Base-by-base conservation (phyloP, 2,888 invertebrate genomes). In the Capitulum mitella region DNA sequence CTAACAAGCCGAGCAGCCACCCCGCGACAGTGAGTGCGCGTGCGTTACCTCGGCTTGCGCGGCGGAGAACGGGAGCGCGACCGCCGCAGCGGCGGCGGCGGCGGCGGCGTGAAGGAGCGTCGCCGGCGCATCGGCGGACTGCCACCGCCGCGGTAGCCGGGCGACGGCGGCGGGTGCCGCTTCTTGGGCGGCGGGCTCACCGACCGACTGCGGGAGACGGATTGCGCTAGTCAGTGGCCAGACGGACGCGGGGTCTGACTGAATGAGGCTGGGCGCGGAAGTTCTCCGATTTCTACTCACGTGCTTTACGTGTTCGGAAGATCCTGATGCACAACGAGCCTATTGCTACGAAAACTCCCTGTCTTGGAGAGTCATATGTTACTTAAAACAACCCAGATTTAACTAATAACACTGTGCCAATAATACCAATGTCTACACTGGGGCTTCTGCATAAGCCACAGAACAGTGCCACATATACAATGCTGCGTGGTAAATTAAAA, bases 141-240 rank as follows among this genome's bases (percentile, higher is more conserved):
- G 76, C 46, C 19, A 19, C 46, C 48, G 29, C 76, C 43, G 46
- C 43, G 43, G 29, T 26, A 10, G 29, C 48, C 46, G 19, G 76
- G 76, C 5, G 76, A 32, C 76, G 76, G 76, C 76, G 76, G 76
- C 76, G 76, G 76, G 40, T 70, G 70, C 0, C 70, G 70, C 70
- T 40, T 70, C 70, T 70, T 70, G 19, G 40, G 37, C 29, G 70
- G 70, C 70, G 70, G 70, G 37, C 37, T 70, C 70, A 70, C 34
- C 70, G 70, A 70, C 26, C 70, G 70, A 26, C 70, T 70, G 70
- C 37, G 61, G 3, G 19, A 3, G n/a, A 3, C 16, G n/a, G 5
- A 58, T 3, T 5, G 26, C n/a, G 29, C 58, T 3, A 3, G 3
- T 8, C n/a, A 19, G 29, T 10, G n/a, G 3, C 8, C 3, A 5